Conservation (phyloP, 2,113 vertebrate species). For the Petaurus breviceps region DNA sequence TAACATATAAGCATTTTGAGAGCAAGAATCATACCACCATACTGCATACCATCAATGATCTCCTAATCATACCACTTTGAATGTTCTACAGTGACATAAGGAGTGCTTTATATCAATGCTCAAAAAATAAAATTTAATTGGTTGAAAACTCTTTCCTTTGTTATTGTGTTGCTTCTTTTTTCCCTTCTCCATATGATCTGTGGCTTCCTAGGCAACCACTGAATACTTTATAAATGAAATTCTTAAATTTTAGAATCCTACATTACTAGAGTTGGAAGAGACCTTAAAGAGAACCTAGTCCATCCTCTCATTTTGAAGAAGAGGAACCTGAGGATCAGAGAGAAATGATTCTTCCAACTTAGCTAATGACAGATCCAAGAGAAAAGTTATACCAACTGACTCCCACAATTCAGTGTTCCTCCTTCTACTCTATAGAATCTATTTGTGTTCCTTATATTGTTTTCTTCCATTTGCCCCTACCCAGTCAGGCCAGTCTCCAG, state of each 20-base stretch:
- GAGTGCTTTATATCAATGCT: neutral
- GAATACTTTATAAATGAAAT: neutral
- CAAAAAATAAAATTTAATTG: neutral
- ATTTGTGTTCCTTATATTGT: neutral
- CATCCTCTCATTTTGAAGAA: neutral
- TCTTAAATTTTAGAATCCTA: neutral
- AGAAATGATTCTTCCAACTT: neutral
- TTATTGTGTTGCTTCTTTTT: neutral
- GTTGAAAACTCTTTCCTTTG: neutral
- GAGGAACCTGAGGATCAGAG: neutral
- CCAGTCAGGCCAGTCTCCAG: neutral
- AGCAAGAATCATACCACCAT: no score
- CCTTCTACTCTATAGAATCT: neutral
- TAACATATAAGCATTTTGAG: neutral
- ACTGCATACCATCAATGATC: no score
- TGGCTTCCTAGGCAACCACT: neutral
- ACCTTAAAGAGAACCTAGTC: neutral
- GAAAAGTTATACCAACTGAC: neutral
- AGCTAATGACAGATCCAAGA: neutral
- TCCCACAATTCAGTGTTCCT: neutral
- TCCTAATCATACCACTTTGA: no score
- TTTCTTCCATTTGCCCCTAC: neutral
- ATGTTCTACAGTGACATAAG: neutral
- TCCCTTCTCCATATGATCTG: neutral
- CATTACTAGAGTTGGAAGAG: neutral